Evolutionary conservation across 1,140 invertebrate genomes (phyloP).

Genomic region (Pogonomyrmex californicus): DNA sequence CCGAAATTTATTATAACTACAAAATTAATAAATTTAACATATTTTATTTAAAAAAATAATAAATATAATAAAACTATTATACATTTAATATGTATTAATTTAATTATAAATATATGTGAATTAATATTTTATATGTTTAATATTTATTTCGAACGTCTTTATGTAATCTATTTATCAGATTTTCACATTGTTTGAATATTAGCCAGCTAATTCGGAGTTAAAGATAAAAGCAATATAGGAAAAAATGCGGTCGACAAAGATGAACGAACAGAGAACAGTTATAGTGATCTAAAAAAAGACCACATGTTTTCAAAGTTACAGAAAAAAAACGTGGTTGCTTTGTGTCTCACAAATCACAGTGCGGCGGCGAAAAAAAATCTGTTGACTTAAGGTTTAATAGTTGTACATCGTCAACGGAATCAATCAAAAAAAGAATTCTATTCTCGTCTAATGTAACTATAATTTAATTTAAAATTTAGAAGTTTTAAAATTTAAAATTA

Average conservation of each 20-base stretch:
- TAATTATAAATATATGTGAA: neutral
- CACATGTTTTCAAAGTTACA: conserved; percentile 9
- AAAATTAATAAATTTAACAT: neutral
- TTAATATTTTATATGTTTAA: neutral
- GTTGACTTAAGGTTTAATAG: conserved; percentile 31
- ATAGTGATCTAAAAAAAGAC: conserved; percentile 35
- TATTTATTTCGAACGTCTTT: neutral
- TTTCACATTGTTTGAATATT: neutral
- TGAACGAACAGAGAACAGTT: conserved; percentile 25
- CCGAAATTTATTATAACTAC: neutral
- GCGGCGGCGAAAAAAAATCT: conserved; percentile 19
- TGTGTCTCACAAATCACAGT: conserved; percentile 40
- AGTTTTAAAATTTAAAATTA: conserved; percentile 23
- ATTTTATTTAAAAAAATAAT: neutral
- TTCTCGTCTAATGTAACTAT: neutral
- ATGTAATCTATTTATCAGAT: neutral
- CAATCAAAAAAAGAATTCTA: conserved; percentile 25
- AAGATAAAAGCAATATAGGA: conserved; percentile 43
- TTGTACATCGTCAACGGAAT: conserved; percentile 48
- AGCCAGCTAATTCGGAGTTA: neutral
- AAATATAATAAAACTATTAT: neutral
- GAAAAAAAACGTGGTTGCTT: conserved; percentile 35
- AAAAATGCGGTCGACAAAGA: conserved; percentile 34
- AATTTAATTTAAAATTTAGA: neutral
- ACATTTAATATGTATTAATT: neutral